Percentiles rank a stretch among this genome's conserved stretches.
Conservation (phyloP, 1,140 invertebrate species). For the Papilio glaucus region DNA sequence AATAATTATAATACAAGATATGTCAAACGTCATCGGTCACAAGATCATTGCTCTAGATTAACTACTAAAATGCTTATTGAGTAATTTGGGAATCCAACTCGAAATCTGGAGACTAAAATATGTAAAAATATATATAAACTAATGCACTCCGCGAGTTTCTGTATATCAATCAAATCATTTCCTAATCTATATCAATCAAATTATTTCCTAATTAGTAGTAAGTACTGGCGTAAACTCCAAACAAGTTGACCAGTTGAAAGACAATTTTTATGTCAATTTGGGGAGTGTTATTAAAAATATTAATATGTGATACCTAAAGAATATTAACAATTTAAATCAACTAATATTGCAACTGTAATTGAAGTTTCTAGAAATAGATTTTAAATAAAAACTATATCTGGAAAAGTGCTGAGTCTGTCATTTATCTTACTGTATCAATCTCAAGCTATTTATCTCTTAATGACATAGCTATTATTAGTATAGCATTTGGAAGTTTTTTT, state of each 20-base stretch:
- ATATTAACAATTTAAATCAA: background rate
- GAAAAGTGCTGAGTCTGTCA: background rate
- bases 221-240: too few relatives aligned
- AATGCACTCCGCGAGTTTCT: too few relatives aligned
- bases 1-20: slow-evolving; percentile 27
- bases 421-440: slow-evolving; percentile 1
- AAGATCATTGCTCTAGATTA: slow-evolving; percentile 1
- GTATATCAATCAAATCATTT: too few relatives aligned
- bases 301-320: background rate
- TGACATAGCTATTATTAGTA: background rate
- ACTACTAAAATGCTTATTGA: background rate
- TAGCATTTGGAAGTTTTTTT: background rate
- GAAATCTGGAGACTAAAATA: background rate
- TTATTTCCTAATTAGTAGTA: too few relatives aligned
- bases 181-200: too few relatives aligned
- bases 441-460: too few relatives aligned
- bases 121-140: background rate
- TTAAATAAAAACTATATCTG: background rate
- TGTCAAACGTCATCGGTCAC: slow-evolving; percentile 15
- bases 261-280: background rate
- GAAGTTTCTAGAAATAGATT: background rate
- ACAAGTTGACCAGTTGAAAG: too few relatives aligned
- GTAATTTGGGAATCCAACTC: background rate
- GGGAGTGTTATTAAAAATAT: background rate
- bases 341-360: too few relatives aligned